Evolutionary conservation across 92 coral and sea anemone species (phyloP), one percentile per base, ranked within the genome.

Genomic region (Porites evermanni): DNA sequence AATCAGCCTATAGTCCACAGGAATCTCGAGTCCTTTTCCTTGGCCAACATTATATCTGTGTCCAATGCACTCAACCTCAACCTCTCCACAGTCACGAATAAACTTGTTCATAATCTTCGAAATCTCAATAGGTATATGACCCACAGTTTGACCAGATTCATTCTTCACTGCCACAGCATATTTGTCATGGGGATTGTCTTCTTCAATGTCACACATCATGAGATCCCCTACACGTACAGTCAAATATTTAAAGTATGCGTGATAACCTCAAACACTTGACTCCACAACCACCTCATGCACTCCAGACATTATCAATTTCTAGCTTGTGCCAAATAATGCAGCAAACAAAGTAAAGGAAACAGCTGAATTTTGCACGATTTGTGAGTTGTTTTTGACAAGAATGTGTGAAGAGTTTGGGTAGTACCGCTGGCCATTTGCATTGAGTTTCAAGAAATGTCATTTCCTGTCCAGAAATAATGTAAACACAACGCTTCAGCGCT

Each of bases 211-310:
- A 78, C 92, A 84, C 70, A 59, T 70, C 79, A 89, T 38, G 52
- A 84, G 20, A 8, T 89, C 92, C 47, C 89, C 92, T 19, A 89
- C 74, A 67, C 38, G 54, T 7, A 84, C 89, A 74, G 92, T 78
- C 21, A 38, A 26, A 71, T 78, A 60, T 63, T 78, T 74, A 79
- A 87, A 90, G 80, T 80, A 86, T 53, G 80, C 87, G 76, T 90
- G 84, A 74, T 85, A 81, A 59, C 78, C 90, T 53, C 87, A 64
- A 71, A 89, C 76, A 73, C 89, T 89, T 29, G 91, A 74, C 88
- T 82, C 91, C 58, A 88, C 74, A 82, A 63, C 75, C 58, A 82
- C 83, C 81, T 88, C 91, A 88, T 88, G 70, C 75, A 81, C 88
- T 60, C 67, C 86, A 66, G 69, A 65, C 88, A 88, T 82, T 59